Conservation (phyloP, 1,140 invertebrate genomes). For the Lerema accius region DNA sequence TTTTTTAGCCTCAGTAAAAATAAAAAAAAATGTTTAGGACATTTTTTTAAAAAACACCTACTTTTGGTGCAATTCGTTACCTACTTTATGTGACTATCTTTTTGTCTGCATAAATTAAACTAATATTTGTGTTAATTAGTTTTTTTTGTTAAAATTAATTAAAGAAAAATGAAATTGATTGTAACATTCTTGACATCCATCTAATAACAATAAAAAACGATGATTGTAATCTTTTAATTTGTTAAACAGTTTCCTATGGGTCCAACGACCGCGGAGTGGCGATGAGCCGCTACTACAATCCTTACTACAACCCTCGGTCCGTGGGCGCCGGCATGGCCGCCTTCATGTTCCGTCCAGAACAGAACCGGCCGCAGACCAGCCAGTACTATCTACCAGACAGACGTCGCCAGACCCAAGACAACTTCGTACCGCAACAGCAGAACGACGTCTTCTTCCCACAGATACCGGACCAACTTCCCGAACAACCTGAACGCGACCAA, state of each 20-base stretch:
- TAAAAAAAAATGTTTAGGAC: too few relatives aligned
- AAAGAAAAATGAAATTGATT: background rate
- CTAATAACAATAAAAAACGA: background rate
- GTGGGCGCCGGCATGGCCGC: slow-evolving; percentile 68
- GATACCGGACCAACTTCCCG: slow-evolving; percentile 48
- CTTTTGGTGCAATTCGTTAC: too few relatives aligned
- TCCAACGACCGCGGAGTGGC: slow-evolving; percentile 66
- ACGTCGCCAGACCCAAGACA: slow-evolving; percentile 58
- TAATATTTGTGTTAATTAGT: too few relatives aligned
- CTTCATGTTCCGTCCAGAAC: slow-evolving; percentile 66
- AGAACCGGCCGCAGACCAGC: slow-evolving; percentile 51
- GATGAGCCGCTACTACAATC: slow-evolving; percentile 73
- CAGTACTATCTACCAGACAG: slow-evolving; percentile 71
- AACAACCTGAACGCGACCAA: slow-evolving; percentile 29
- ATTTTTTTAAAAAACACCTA: too few relatives aligned
- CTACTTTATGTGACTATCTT: too few relatives aligned
- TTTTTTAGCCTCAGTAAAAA: too few relatives aligned
- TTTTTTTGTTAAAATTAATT: too few relatives aligned
- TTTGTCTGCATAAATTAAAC: too few relatives aligned
- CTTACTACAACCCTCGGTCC: slow-evolving; percentile 61
- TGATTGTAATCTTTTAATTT: slow-evolving; percentile 17
- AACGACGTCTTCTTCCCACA: slow-evolving; percentile 69
- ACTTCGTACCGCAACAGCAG: slow-evolving; percentile 57
- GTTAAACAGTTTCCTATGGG: slow-evolving; percentile 66
- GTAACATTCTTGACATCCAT: background rate